Percentiles rank a stretch among this genome's conserved stretches.
phyloP scores from a whole-genome alignment of 2,113 vertebrate species.

The Archilochus colubris region DNA sequence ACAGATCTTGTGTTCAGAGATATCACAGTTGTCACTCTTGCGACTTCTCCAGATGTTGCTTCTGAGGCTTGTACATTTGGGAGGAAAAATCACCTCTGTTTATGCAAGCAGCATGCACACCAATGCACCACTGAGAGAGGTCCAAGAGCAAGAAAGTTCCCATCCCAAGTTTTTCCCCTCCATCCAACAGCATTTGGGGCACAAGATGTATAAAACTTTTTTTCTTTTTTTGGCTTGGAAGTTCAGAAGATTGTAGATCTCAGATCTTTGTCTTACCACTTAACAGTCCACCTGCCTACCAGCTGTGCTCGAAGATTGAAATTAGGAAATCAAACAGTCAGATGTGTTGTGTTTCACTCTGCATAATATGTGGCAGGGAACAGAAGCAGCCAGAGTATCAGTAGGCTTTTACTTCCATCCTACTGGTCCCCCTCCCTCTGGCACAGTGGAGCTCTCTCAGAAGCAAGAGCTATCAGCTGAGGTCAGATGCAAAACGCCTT shows the following conservation, averaged over 20 bases:
- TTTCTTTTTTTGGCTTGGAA: not conserved
- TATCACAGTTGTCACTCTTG: constrained; percentile 16
- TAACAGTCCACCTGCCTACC: constrained; percentile 39
- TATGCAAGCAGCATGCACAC: not conserved
- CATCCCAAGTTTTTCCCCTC: not conserved
- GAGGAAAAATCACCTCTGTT: not conserved
- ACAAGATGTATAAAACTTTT: not conserved
- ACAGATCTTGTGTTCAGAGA: constrained; percentile 5
- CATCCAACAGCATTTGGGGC: not conserved
- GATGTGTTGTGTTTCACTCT: constrained; percentile 18
- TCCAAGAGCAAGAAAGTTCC: not conserved
- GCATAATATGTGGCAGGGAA: not conserved
- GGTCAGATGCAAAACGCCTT: not conserved
- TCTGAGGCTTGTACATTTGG: not conserved
- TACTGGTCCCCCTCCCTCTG: not conserved
- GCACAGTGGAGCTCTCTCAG: not conserved
- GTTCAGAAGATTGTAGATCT: constrained; percentile 8
- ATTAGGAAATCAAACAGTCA: constrained; percentile 28
- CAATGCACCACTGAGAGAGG: not conserved
- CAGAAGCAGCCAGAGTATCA: not conserved
- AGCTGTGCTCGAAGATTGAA: constrained; percentile 15
- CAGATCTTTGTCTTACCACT: constrained; percentile 20
- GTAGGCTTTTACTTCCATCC: not conserved
- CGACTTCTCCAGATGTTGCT: constrained; percentile 46
- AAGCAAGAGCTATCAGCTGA: not conserved